Evolutionary conservation across 1,140 invertebrate species (phyloP), one percentile per base, ranked within the genome.

Genomic region (Chrysomallon squamiferum): DNA sequence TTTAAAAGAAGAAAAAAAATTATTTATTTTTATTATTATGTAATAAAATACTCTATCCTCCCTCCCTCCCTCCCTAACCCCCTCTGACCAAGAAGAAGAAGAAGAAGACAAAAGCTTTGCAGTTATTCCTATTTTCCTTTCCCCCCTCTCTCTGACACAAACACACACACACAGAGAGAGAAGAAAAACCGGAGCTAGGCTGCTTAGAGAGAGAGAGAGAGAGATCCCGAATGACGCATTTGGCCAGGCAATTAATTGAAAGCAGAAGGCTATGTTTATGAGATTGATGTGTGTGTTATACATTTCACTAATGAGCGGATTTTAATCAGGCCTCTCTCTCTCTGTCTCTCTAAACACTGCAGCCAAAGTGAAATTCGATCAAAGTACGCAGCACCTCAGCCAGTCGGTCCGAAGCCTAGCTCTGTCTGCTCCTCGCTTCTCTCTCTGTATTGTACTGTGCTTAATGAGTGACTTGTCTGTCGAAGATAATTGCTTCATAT

Each of bases 381-480:
- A 58, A 58, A 30, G 50, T 30, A 38, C 33, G 15, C 30, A 20
- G 29, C 18, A 58, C 33, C 56, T 33, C 29, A 20, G 30, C 25
- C 30, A 33, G 56, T 61, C 41, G 29, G n/a, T 41, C 43, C 6
- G 59, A n/a, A n/a, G n/a, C n/a, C n/a, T n/a, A n/a, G n/a, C n/a
- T n/a, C n/a, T n/a, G n/a, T n/a, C n/a, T n/a, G n/a, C n/a, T n/a
- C n/a, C n/a, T n/a, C n/a, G n/a, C n/a, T n/a, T n/a, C n/a, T n/a
- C n/a, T n/a, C 25, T 47, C 65, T 58, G 52, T 54, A 52, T 54
- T 66, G 58, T 52, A 60, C 47, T 58, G n/a, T n/a, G 52, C 30
- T 66, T 66, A 66, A 66, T 66, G 65, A 66, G 65, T 43, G 65
- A 66, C 60, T 61, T 66, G 58, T 66, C 65, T 66, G 58, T 66